Evolutionary conservation across 2,113 vertebrate species (phyloP).

Genomic region (Gambusia holbrooki): DNA sequence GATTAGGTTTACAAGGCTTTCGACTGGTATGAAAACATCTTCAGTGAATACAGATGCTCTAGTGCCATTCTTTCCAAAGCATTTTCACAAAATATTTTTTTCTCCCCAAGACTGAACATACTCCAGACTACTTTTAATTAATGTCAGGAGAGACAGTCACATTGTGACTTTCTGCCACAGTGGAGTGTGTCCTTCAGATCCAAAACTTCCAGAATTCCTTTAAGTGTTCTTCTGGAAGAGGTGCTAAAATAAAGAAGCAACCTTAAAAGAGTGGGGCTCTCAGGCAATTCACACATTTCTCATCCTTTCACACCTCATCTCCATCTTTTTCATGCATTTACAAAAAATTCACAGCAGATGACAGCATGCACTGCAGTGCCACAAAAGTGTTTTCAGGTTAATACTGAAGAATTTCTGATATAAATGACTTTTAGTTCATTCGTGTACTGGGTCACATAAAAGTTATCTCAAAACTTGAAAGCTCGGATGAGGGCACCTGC

Average conservation of each 20-base stretch:
- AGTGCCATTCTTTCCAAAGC: background rate
- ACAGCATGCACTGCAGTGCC: background rate
- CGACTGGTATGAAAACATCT: background rate
- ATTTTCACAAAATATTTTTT: background rate
- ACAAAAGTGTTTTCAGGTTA: background rate
- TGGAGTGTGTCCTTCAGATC: background rate
- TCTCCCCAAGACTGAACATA: background rate
- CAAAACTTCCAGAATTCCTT: background rate
- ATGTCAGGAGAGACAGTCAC: background rate
- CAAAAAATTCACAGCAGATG: background rate
- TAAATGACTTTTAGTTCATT: background rate
- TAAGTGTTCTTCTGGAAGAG: background rate
- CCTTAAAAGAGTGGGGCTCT: background rate
- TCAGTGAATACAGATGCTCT: background rate
- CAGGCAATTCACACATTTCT: slow-evolving; percentile 4
- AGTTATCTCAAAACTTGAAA: background rate
- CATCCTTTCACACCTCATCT: background rate
- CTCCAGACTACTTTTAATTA: background rate
- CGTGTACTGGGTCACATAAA: background rate
- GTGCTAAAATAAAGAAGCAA: background rate
- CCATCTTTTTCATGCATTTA: background rate
- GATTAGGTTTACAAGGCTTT: background rate
- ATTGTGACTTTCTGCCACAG: background rate
- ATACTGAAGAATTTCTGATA: background rate
- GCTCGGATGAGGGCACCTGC: background rate